Conservation (phyloP, 1,140 invertebrate genomes). For the Bombus waltoni region DNA sequence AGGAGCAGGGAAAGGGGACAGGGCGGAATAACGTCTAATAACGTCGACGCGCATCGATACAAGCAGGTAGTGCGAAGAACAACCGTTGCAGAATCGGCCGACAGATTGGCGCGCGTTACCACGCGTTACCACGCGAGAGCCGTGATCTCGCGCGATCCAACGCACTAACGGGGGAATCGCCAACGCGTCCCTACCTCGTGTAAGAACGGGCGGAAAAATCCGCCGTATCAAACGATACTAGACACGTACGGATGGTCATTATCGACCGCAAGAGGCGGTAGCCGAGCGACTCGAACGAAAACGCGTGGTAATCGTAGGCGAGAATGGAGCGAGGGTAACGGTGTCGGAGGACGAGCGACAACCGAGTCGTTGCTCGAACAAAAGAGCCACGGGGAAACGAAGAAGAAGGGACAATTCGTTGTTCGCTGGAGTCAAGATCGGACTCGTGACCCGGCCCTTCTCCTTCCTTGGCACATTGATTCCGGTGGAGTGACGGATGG, state of each 20-base stretch:
- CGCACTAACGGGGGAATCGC: too few relatives aligned
- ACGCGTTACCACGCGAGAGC: too few relatives aligned
- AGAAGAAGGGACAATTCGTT: constrained; percentile 47
- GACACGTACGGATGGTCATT: too few relatives aligned
- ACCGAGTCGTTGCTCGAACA: constrained; percentile 51
- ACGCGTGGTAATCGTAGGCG: too few relatives aligned
- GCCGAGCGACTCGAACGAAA: too few relatives aligned
- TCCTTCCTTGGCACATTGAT: constrained; percentile 71
- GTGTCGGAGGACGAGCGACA: too few relatives aligned
- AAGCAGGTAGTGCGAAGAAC: constrained; percentile 26
- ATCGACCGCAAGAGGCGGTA: too few relatives aligned
- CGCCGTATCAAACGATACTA: too few relatives aligned
- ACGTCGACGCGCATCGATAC: constrained; percentile 46
- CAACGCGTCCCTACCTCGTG: too few relatives aligned
- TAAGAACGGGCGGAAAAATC: too few relatives aligned
- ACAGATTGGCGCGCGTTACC: constrained; percentile 4
- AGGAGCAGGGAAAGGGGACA: background rate
- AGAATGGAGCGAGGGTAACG: too few relatives aligned
- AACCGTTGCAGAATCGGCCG: constrained; percentile 13
- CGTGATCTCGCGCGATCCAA: too few relatives aligned
- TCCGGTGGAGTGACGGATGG: constrained; percentile 70
- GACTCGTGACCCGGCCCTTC: constrained; percentile 69
- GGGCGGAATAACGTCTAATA: constrained; percentile 59
- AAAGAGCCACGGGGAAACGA: constrained; percentile 29
- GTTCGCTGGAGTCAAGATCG: constrained; percentile 57